Percentiles rank a stretch among this genome's conserved stretches.
These are phyloP conservation scores for Bombus waltoni DNA, from an alignment of 1,140 invertebrate species.

Conservation along the genomic window DNA sequence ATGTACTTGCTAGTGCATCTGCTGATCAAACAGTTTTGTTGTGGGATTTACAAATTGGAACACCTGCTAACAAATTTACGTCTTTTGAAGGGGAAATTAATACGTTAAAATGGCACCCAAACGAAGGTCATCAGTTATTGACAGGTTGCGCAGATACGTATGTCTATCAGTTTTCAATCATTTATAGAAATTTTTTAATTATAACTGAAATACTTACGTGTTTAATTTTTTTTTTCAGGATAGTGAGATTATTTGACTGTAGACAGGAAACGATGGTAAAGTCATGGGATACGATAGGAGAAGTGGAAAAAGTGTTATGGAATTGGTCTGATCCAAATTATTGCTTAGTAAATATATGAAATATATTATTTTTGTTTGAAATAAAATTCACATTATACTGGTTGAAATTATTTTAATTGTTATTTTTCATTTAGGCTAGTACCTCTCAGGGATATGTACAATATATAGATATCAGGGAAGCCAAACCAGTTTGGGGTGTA, in stretches of 20 bases:
- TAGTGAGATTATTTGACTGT: constrained; percentile 91
- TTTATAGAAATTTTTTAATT: not conserved
- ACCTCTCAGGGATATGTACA: constrained; percentile 91
- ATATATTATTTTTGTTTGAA: constrained; percentile 23
- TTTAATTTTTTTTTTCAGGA: constrained; percentile 81
- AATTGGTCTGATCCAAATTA: constrained; percentile 88
- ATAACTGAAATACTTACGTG: constrained; percentile 6
- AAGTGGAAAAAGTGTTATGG: constrained; percentile 96
- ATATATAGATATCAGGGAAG: constrained; percentile 90
- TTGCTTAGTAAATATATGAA: constrained; percentile 86
- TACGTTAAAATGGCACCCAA: constrained; percentile 93
- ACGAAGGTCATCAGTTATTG: constrained; percentile 91
- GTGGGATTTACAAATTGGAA: constrained; percentile 94
- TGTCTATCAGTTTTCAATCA: constrained; percentile 15
- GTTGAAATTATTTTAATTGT: not conserved
- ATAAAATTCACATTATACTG: constrained; percentile 27
- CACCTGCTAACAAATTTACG: constrained; percentile 88
- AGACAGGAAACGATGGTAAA: constrained; percentile 85
- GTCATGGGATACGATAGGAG: constrained; percentile 88
- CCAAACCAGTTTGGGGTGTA: constrained; percentile 89
- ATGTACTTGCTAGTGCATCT: constrained; percentile 95
- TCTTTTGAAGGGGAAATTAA: constrained; percentile 93
- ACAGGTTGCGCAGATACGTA: constrained; percentile 89
- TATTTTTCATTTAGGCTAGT: constrained; percentile 84
- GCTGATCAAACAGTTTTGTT: constrained; percentile 94